phyloP scores from a whole-genome alignment of 2,888 invertebrate species.

The Eilema griseolum region DNA sequence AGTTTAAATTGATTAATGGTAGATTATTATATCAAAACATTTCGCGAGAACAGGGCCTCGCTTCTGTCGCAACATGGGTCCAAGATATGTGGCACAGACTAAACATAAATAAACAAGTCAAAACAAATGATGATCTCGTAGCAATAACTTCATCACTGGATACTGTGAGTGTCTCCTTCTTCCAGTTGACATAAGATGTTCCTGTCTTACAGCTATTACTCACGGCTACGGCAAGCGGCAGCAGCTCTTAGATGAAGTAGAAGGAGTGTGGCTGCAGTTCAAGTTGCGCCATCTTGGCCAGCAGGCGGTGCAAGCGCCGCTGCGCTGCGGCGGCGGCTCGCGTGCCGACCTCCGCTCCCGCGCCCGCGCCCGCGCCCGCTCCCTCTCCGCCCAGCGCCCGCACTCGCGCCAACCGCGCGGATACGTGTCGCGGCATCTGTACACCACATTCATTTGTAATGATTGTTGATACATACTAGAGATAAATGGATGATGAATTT shows the following conservation, averaged over 20 bases:
- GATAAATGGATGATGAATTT: no score
- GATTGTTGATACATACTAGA: not conserved
- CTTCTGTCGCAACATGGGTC: no score
- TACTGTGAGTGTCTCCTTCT: no score
- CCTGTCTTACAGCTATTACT: not conserved
- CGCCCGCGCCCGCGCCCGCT: conserved; percentile 66
- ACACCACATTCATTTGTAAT: not conserved
- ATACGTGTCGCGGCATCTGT: conserved; percentile 89
- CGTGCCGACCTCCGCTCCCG: conserved; percentile 87
- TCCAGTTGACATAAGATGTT: not conserved
- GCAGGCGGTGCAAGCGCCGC: conserved; percentile 96
- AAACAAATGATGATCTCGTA: no score
- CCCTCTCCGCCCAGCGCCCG: conserved; percentile 37
- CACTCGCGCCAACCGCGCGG: conserved; percentile 1
- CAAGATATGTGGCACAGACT: no score
- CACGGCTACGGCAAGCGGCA: not conserved
- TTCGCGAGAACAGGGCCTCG: no score
- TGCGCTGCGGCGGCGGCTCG: conserved; percentile 81
- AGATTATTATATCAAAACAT: no score
- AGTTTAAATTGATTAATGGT: no score
- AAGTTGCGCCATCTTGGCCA: conserved; percentile 99
- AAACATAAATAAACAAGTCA: not conserved
- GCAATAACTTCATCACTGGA: no score
- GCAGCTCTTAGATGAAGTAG: conserved; percentile 70
- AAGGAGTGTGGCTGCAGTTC: conserved; percentile 88